A percentile compares a stretch with the other conserved stretches of the same genome.
Evolutionary conservation across 2,113 vertebrate species (phyloP).

Genomic region (Nothocercus julius): DNA sequence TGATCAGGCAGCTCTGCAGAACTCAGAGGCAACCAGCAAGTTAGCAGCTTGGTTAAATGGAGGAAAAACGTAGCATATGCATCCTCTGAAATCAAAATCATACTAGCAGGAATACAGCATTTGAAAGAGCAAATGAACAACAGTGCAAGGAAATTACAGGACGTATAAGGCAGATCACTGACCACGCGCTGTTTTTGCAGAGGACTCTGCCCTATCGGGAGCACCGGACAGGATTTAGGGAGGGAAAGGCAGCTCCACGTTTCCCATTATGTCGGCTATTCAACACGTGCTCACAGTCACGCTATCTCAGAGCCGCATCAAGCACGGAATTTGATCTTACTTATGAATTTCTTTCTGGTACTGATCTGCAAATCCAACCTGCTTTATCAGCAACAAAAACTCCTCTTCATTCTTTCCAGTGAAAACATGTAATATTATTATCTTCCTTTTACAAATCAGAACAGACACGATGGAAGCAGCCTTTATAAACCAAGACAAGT

Average conservation of each 20-base stretch:
- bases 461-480: neutral
- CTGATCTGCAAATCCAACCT: neutral
- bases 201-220: neutral
- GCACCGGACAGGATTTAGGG: neutral
- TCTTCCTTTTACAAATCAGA: neutral
- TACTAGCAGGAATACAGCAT: fast-evolving
- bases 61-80: neutral
- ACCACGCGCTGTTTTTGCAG: fast-evolving
- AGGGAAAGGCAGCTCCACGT: too few relatives aligned
- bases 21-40: neutral
- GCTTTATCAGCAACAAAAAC: neutral
- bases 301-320: neutral
- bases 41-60: neutral
- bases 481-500: neutral
- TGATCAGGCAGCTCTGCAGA: neutral
- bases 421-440: neutral
- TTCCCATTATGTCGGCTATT: neutral
- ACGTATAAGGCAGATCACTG: neutral
- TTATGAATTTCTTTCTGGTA: neutral
- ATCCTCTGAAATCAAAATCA: neutral
- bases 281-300: neutral
- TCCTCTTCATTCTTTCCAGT: neutral
- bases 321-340: neutral
- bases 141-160: too few relatives aligned
- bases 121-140: neutral